These are phyloP conservation scores for Zonotrichia albicollis DNA, from an alignment of 2,797 vertebrate genomes.

Conservation along the genomic window DNA sequence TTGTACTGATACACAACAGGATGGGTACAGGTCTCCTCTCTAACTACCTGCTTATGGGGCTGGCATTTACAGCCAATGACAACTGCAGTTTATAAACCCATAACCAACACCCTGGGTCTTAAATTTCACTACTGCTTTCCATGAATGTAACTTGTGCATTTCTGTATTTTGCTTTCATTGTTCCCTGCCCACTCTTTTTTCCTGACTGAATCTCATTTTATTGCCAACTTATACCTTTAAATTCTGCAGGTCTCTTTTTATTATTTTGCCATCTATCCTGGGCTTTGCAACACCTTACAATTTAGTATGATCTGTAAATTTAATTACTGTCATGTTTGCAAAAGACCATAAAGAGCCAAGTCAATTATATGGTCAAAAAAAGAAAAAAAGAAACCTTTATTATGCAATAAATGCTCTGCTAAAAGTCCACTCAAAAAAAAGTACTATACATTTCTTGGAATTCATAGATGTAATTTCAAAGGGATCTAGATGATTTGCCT, in stretches of 20 bases:
- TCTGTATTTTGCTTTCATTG: constrained; percentile 29
- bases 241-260: constrained; percentile 46
- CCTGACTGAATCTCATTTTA: constrained; percentile 32
- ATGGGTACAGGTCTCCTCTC: background rate
- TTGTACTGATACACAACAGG: background rate
- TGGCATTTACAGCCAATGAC: background rate
- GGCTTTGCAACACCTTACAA: constrained; percentile 38
- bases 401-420: constrained; percentile 20
- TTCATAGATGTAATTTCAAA: background rate
- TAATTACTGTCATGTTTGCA: constrained; percentile 40
- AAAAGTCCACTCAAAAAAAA: background rate
- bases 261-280: constrained; percentile 36
- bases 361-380: constrained; percentile 33
- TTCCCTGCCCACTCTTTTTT: constrained; percentile 1
- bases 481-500: background rate
- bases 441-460: background rate
- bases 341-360: constrained; percentile 36
- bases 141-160: background rate
- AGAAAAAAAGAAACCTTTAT: background rate
- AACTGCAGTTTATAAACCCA: background rate
- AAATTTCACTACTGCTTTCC: constrained; percentile 20
- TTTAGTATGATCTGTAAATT: constrained; percentile 56
- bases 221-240: constrained; percentile 29
- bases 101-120: background rate
- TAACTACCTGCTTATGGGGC: background rate